phyloP scores from a whole-genome alignment of 2,888 invertebrate species.

The Ochropleura plecta region DNA sequence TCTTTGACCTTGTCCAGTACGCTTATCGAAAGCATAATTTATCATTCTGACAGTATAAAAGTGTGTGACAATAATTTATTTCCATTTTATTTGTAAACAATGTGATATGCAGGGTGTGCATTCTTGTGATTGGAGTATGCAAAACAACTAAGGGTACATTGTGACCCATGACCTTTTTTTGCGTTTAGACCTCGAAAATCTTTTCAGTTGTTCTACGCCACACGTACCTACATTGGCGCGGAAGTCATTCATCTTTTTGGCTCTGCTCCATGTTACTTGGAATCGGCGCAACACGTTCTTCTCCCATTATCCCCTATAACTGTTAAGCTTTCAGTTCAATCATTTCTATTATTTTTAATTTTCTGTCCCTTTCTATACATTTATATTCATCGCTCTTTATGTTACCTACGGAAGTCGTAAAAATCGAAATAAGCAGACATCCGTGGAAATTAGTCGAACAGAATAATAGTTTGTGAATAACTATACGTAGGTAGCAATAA shows the following conservation, averaged over 20 bases:
- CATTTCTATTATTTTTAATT: background rate
- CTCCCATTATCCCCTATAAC: background rate
- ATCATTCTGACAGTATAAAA: slow-evolving; percentile 30
- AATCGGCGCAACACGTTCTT: background rate
- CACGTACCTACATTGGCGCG: background rate
- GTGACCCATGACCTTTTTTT: background rate
- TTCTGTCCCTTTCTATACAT: background rate
- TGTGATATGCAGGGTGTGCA: slow-evolving; percentile 6
- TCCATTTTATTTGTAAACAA: slow-evolving; percentile 48
- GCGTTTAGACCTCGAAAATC: background rate
- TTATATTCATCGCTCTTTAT: slow-evolving; percentile 1
- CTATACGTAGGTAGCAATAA: background rate
- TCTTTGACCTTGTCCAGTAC: slow-evolving; percentile 54
- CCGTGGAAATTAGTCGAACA: background rate
- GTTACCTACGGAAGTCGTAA: slow-evolving; percentile 19
- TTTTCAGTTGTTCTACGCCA: background rate
- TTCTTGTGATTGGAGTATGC: background rate
- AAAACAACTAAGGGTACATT: background rate
- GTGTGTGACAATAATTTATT: slow-evolving; percentile 26
- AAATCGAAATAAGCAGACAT: background rate
- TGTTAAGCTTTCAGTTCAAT: background rate
- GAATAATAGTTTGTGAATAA: background rate
- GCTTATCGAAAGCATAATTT: slow-evolving; percentile 48
- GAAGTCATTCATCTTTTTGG: background rate
- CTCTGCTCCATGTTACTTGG: background rate